Conservation (phyloP, 2,888 invertebrate species). For the Rosalia funebris region DNA sequence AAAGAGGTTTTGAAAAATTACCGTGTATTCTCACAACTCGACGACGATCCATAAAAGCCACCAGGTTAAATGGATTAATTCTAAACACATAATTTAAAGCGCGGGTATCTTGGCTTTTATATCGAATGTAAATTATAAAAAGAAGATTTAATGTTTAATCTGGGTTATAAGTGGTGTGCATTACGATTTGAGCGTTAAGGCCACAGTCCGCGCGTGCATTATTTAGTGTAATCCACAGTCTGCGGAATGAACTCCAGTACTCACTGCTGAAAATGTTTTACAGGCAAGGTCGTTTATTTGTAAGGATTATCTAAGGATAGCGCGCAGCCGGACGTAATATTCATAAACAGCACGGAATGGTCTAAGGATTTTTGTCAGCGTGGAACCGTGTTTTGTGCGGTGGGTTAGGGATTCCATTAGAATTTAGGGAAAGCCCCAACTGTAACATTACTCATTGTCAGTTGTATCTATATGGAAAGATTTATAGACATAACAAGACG, state of each 20-base stretch:
- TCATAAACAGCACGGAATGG: slow-evolving; percentile 35
- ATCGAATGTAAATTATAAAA: slow-evolving; percentile 14
- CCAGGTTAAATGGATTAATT: no score
- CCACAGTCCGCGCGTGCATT: slow-evolving; percentile 22
- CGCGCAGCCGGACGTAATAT: slow-evolving; percentile 40
- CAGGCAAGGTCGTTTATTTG: slow-evolving; percentile 41
- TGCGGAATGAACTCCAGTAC: slow-evolving; percentile 25
- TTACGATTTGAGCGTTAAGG: slow-evolving; percentile 23
- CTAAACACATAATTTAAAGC: no score
- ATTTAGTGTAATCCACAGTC: slow-evolving; percentile 27
- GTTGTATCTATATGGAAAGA: no score
- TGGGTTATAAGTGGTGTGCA: slow-evolving; percentile 23
- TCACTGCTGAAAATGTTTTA: slow-evolving; percentile 21
- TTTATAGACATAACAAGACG: no score
- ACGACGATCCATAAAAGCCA: no score
- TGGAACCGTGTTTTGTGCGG: background rate
- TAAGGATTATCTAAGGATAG: slow-evolving; percentile 38
- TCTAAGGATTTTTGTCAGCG: slow-evolving; percentile 1
- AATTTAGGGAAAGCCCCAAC: no score
- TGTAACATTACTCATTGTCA: no score
- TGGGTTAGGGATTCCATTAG: background rate
- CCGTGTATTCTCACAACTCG: no score
- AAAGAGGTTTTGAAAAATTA: no score
- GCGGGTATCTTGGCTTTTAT: background rate
- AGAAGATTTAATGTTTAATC: slow-evolving; percentile 28